Evolutionary conservation across 2,888 invertebrate genomes (phyloP), one percentile per base, ranked within the genome.

Genomic region (Pediacus dermestoides): DNA sequence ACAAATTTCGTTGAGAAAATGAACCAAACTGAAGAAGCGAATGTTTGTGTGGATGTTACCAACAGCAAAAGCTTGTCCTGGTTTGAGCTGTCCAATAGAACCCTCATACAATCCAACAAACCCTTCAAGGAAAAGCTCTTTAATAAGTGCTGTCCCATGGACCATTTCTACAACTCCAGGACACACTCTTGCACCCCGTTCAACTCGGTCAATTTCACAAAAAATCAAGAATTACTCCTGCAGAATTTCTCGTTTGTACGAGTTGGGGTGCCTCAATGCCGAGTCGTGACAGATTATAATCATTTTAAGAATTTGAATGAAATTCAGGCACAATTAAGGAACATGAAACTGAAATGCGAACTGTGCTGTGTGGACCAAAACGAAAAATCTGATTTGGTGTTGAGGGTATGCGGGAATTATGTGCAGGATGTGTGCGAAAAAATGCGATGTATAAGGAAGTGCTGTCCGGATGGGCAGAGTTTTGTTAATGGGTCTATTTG

Each of bases 391-490:
- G 16, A 43, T 7, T 46, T 45, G 23, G 42, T 59, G 6, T 39
- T 57, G 12, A 53, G 63, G 34, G 35, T 52, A 23, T 64, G 63
- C 35, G 42, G 44, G 10, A 41, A 52, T 3, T n/a, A n/a, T n/a
- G 43, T 55, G 31, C 42, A 36, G 9, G 39, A 52, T 9, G 26
- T 61, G 30, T 63, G 63, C 30, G 42, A 52, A 2, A 18, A 37
- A 3, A 53, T 49, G 10, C 50, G 52, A 39, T 74, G 76, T 47
- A 45, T 76, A 2, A 70, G 68, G 37, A 77, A 77, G 55, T 78
- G 77, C 49, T 78, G 77, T 52, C 73, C 74, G 2, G 64, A 74
- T 14, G 77, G 76, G 8, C 54, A 75, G 25, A 74, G 76, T 52
- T 77, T 63, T 41, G 62, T 61, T 3, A 50, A 49, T 16, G 61